Conservation (phyloP, 2,797 vertebrate species). For the Pseudotriccus pelzelni region DNA sequence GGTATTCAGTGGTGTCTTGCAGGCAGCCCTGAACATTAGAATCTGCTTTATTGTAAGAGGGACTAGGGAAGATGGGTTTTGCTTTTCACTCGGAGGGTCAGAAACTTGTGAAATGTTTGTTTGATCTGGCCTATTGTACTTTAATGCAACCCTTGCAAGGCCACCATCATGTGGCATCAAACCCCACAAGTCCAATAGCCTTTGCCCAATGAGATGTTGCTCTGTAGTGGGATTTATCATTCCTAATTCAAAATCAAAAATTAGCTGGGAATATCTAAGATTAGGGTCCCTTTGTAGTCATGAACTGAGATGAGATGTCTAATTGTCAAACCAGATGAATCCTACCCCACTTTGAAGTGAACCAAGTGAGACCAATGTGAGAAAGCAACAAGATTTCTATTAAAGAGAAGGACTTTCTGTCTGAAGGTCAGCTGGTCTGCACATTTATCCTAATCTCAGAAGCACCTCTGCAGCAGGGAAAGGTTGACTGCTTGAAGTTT, state of each 20-base stretch:
- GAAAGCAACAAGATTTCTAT: not conserved
- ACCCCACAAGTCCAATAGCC: not conserved
- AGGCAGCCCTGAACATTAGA: not conserved
- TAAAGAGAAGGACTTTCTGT: not conserved
- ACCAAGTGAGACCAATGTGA: not conserved
- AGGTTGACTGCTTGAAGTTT: not conserved
- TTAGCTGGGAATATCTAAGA: not conserved
- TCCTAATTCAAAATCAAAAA: not conserved
- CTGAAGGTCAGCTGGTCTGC: not conserved
- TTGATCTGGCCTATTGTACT: not conserved
- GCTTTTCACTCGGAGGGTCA: not conserved
- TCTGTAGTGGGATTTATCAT: not conserved
- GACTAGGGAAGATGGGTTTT: not conserved
- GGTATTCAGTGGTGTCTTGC: not conserved
- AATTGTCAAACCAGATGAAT: not conserved
- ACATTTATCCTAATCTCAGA: not conserved
- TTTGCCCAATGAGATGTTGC: not conserved
- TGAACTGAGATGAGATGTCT: not conserved
- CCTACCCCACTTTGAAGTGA: not conserved
- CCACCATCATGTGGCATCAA: not conserved
- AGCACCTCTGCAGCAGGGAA: not conserved
- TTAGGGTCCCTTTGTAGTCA: not conserved
- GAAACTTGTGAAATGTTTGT: not conserved
- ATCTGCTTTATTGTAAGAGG: not conserved
- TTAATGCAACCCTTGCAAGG: not conserved